These are phyloP conservation scores for Atta texana DNA, from an alignment of 1,140 invertebrate species.

Conservation along the genomic window DNA sequence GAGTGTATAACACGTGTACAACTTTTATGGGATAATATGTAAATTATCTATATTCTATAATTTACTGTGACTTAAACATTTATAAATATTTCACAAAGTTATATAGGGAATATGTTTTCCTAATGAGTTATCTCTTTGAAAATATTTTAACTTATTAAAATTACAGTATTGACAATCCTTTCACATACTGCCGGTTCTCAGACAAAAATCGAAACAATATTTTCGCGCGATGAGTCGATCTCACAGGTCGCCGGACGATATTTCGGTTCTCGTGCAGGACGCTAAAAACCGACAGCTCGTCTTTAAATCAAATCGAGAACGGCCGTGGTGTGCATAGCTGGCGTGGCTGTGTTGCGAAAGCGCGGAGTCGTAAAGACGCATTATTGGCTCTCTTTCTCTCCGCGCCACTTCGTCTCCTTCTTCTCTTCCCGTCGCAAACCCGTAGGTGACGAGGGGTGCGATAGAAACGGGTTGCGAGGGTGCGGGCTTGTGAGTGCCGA, in stretches of 20 bases:
- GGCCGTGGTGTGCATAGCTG: slow-evolving; percentile 47
- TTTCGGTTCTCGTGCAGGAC: slow-evolving; percentile 37
- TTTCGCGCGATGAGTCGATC: not conserved
- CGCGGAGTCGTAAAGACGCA: slow-evolving; percentile 72
- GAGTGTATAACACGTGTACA: no score
- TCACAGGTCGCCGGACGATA: not conserved
- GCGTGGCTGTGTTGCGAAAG: slow-evolving; percentile 59
- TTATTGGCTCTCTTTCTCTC: slow-evolving; percentile 67
- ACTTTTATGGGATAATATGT: not conserved
- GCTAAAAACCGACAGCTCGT: slow-evolving; percentile 49
- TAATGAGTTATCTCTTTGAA: not conserved
- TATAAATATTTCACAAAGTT: not conserved
- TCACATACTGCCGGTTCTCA: not conserved
- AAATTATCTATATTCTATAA: not conserved
- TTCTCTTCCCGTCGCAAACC: slow-evolving; percentile 15
- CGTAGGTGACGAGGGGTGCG: slow-evolving; percentile 57
- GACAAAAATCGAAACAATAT: slow-evolving; percentile 28
- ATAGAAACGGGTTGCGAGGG: slow-evolving; percentile 25
- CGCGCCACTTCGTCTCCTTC: slow-evolving; percentile 17
- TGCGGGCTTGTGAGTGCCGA: slow-evolving; percentile 20
- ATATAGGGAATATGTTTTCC: not conserved
- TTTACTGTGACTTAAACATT: not conserved
- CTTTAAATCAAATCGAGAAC: slow-evolving; percentile 64
- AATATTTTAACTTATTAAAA: not conserved
- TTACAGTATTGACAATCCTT: not conserved